Evolutionary conservation across 2,113 vertebrate genomes (phyloP).

Genomic region (Paracanthobrama guichenoti): DNA sequence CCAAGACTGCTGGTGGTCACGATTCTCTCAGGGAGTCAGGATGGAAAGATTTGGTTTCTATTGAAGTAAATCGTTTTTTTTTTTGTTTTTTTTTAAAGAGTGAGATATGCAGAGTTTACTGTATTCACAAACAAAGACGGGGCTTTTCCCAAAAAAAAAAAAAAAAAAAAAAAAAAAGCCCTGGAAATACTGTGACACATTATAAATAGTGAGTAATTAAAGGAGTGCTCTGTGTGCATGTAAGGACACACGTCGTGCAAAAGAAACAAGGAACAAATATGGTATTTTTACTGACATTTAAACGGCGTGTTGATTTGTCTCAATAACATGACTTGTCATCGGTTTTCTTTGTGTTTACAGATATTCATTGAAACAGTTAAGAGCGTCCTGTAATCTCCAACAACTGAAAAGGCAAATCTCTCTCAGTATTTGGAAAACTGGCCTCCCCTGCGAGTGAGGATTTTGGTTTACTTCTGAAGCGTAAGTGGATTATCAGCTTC

Average conservation of each 20-base stretch:
- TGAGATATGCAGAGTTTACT: background rate
- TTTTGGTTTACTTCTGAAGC: background rate
- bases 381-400: background rate
- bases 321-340: background rate
- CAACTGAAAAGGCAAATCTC: background rate
- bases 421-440: background rate
- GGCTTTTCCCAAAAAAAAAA: background rate
- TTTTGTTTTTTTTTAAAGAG: background rate
- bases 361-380: background rate
- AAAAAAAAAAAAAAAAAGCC: background rate
- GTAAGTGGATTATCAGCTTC: background rate
- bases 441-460: background rate
- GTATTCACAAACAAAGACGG: background rate
- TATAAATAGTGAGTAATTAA: slow-evolving; percentile 2
- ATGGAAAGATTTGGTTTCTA: background rate
- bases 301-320: background rate
- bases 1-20: slow-evolving; percentile 12
- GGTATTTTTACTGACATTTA: background rate
- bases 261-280: background rate
- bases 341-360: background rate
- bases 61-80: background rate
- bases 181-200: slow-evolving; percentile 10
- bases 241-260: background rate
- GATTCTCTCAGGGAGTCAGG: background rate
- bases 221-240: background rate